phyloP scores from a whole-genome alignment of 2,888 invertebrate species.

The Escarpia spicata region DNA sequence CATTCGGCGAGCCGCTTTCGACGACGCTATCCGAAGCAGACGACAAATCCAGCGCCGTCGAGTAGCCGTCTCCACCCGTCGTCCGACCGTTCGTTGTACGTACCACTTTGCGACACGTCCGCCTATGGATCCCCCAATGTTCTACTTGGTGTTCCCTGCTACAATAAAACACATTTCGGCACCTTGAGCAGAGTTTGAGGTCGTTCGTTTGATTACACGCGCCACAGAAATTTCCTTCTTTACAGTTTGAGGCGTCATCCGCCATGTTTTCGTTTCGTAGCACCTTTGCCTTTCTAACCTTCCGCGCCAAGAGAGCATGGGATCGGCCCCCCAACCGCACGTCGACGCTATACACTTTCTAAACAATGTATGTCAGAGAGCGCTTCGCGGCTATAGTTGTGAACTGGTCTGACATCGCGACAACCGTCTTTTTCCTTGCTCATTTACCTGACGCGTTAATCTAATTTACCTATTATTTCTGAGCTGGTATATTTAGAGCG shows the following conservation, averaged over 20 bases:
- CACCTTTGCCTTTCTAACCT: slow-evolving; percentile 16
- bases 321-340: slow-evolving; percentile 16
- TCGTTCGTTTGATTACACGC: neutral
- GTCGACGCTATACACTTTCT: slow-evolving; percentile 4
- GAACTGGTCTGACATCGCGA: neutral
- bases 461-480: neutral
- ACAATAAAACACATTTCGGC: slow-evolving; percentile 18
- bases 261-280: slow-evolving; percentile 16
- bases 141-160: slow-evolving; percentile 21
- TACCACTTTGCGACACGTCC: slow-evolving; percentile 6
- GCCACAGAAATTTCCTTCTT: neutral
- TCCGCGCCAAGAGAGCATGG: neutral
- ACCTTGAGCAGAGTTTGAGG: slow-evolving; percentile 19
- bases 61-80: neutral
- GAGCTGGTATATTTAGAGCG: neutral
- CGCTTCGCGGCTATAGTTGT: neutral
- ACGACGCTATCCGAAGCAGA: neutral
- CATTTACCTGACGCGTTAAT: neutral
- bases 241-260: slow-evolving; percentile 13
- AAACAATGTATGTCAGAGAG: neutral
- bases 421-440: neutral
- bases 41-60: neutral
- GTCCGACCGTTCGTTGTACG: slow-evolving; percentile 17
- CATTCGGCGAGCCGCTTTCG: slow-evolving; percentile 17
- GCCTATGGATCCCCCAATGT: slow-evolving; percentile 18